Conservation (phyloP, 2,888 invertebrate species). For the Plagodis pulveraria region DNA sequence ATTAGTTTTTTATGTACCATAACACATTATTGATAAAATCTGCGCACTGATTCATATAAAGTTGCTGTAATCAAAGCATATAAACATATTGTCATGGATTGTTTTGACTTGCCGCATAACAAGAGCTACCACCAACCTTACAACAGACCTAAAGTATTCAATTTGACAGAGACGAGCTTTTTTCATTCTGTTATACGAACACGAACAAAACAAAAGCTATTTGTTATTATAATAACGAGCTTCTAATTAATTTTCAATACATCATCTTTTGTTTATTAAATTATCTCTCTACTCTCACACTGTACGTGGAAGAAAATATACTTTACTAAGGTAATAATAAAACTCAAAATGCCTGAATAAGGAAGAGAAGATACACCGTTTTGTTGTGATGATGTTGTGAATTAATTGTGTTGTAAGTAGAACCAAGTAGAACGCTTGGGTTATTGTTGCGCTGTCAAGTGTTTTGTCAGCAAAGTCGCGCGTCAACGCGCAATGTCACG, state of each 20-base stretch:
- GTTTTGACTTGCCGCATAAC: too few relatives aligned
- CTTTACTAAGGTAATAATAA: conserved; percentile 4
- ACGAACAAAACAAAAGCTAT: conserved; percentile 37
- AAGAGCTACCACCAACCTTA: too few relatives aligned
- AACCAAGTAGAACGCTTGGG: conserved; percentile 44
- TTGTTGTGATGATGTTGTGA: conserved; percentile 4
- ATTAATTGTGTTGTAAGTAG: conserved; percentile 52
- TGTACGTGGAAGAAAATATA: not conserved
- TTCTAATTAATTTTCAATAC: conserved; percentile 50
- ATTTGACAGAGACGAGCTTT: too few relatives aligned
- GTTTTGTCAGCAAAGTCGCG: conserved; percentile 46
- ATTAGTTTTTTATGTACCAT: too few relatives aligned
- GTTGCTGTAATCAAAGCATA: too few relatives aligned
- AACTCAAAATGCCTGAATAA: conserved; percentile 34
- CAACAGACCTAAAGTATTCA: too few relatives aligned
- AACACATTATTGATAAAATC: too few relatives aligned
- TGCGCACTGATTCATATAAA: too few relatives aligned
- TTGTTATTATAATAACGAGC: conserved; percentile 43
- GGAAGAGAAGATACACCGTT: conserved; percentile 13
- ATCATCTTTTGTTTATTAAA: conserved; percentile 25
- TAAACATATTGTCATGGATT: too few relatives aligned
- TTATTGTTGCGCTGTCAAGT: conserved; percentile 50
- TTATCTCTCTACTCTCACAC: not conserved
- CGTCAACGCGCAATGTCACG: conserved; percentile 16
- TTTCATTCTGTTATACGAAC: not conserved